Base-by-base conservation (phyloP, 2,797 vertebrate genomes). In the Loris lydekkerianus region DNA sequence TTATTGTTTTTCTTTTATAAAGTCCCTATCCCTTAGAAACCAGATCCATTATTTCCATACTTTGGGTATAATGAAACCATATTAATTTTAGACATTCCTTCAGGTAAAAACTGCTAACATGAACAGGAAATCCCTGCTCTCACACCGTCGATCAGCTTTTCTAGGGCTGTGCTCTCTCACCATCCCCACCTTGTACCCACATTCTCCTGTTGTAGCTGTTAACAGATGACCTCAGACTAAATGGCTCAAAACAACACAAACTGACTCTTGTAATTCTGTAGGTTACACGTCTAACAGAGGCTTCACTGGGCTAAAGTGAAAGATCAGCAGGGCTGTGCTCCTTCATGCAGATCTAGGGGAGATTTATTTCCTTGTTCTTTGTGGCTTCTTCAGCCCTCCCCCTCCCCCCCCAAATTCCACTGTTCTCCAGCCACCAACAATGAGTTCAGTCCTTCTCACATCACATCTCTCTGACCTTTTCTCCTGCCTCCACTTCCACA, bases 1-100 rank as follows among this genome's bases (percentile, higher is more conserved):
- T 76, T 11, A 82, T 76, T n/a, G 31, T 43, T 65, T 85, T 88
- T 81, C n/a, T 78, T 43, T 92, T 8, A 11, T 56, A 63, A 80
- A 31, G 23, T 69, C 34, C 43, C 21, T 58, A 27, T 0, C 7
- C 6, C 25, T 56, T 81, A 29, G 82, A 49, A 37, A 10, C 34
- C 17, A 93, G 37, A 70, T 60, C 20, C 37, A 21, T 83, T 67
- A 56, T 72, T 78, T 53, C 56, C 27, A 37, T 10, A 10, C 18
- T 72, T 75, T 13, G 34, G 25, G 49, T 61, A 46, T 56, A 91
- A 46, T 46, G n/a, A 73, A 61, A 31, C 25, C 29, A 20, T 56
- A 61, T n/a, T 78, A 15, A 56, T 63, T 31, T 23, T 40, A 63
- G 61, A 20, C 15, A 70, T 83, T 83, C 58, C 37, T 37, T 73